Evolutionary conservation across 2,797 vertebrate genomes (phyloP).

Genomic region (Oryzias sinensis): DNA sequence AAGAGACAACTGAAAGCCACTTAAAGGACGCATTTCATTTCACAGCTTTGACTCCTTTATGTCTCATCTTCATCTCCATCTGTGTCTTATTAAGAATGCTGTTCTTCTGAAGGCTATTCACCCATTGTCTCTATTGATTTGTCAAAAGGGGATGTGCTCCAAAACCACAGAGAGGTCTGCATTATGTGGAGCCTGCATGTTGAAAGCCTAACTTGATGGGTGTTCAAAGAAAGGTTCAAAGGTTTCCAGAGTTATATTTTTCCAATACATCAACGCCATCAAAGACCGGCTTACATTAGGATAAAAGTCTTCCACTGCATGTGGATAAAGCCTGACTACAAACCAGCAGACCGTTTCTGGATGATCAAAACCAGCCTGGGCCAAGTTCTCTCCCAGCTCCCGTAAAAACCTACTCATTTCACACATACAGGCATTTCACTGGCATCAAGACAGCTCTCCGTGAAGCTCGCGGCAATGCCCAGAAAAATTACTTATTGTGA

Average conservation of each 20-base stretch:
- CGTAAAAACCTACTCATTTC: conserved; percentile 57
- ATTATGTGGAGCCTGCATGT: conserved; percentile 19
- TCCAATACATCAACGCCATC: conserved; percentile 22
- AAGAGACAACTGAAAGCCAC: conserved; percentile 42
- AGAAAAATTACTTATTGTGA: conserved; percentile 76
- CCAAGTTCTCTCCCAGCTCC: conserved; percentile 41
- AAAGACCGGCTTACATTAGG: conserved; percentile 11
- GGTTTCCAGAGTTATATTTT: conserved; percentile 29
- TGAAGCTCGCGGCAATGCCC: conserved; percentile 50
- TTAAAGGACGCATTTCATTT: conserved; percentile 49
- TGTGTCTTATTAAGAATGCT: conserved; percentile 3
- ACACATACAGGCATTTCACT: conserved; percentile 65
- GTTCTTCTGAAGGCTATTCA: not conserved
- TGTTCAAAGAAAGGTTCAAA: conserved; percentile 35
- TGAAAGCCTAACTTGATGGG: conserved; percentile 21
- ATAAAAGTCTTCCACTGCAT: conserved; percentile 6
- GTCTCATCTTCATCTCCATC: conserved; percentile 15
- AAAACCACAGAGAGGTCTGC: conserved; percentile 17
- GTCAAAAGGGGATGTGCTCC: conserved; percentile 17
- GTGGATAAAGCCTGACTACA: conserved; percentile 25
- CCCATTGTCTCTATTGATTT: conserved; percentile 5
- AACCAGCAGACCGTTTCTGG: conserved; percentile 32
- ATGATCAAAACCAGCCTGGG: conserved; percentile 44
- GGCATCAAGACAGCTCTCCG: conserved; percentile 45
- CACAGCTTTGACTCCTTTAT: conserved; percentile 3